Evolutionary conservation across 2,113 vertebrate genomes (phyloP).

Genomic region (Neofelis nebulosa): DNA sequence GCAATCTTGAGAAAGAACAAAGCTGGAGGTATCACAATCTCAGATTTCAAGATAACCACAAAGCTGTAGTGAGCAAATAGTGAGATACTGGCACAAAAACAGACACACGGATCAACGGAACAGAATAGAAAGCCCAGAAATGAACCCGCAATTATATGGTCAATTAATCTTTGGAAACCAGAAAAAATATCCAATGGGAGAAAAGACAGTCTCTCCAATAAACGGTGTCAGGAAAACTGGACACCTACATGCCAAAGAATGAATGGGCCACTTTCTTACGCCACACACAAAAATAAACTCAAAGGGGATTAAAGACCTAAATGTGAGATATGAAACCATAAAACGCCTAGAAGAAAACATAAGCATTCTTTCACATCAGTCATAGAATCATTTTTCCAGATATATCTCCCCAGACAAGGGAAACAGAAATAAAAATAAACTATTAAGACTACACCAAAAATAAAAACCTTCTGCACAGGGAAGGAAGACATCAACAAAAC

Average conservation of each 20-base stretch:
- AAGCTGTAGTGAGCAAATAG: background rate
- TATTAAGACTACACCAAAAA: background rate
- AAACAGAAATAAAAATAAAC: background rate
- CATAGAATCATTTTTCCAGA: background rate
- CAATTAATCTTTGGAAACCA: background rate
- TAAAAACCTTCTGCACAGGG: background rate
- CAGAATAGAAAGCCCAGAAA: background rate
- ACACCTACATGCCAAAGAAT: background rate
- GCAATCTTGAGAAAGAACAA: too few species aligned
- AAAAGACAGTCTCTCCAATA: background rate
- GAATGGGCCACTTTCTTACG: background rate
- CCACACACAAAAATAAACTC: background rate
- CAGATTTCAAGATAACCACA: background rate
- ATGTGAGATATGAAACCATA: background rate
- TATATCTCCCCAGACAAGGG: background rate
- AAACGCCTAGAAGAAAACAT: too few species aligned
- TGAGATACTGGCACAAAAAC: background rate
- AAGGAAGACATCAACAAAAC: background rate
- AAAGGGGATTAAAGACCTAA: background rate
- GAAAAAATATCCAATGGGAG: background rate
- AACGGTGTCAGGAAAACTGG: background rate
- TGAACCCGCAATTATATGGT: background rate
- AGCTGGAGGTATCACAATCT: too few species aligned
- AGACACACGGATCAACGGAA: background rate
- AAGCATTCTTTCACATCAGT: background rate